Evolutionary conservation across 2,113 vertebrate genomes (phyloP).

Genomic region (Trogon melanurus): DNA sequence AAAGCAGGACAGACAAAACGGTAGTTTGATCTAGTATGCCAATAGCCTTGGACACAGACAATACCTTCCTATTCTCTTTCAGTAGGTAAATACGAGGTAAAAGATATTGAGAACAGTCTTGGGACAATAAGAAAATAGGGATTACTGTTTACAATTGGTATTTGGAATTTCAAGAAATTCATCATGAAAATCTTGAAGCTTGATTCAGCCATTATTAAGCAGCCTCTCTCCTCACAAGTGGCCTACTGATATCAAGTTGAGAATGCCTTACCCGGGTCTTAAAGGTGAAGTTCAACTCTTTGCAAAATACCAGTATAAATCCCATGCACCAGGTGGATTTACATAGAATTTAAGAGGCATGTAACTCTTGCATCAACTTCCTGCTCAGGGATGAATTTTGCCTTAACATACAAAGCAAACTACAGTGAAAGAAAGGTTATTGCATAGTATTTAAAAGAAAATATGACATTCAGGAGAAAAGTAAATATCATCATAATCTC

Average conservation of each 20-base stretch:
- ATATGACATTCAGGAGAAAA: constrained; percentile 16
- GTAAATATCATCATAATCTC: constrained; percentile 56
- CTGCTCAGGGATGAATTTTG: constrained; percentile 21
- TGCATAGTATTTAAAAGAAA: constrained; percentile 32
- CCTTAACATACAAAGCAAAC: constrained; percentile 21
- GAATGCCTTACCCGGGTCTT: neutral
- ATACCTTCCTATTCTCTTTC: neutral
- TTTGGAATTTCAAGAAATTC: neutral
- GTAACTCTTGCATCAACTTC: neutral
- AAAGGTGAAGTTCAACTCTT: neutral
- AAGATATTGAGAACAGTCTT: neutral
- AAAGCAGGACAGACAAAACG: neutral
- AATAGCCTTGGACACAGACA: neutral
- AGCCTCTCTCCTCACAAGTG: neutral
- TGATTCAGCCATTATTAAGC: neutral
- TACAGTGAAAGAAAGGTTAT: constrained; percentile 50
- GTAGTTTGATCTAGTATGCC: neutral
- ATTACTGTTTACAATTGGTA: neutral
- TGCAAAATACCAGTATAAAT: constrained; percentile 21
- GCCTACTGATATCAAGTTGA: neutral
- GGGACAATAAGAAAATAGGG: neutral
- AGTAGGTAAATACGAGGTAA: neutral
- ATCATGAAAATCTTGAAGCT: neutral
- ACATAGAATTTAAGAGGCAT: neutral
- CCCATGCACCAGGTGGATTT: neutral